Evolutionary conservation across 1,140 invertebrate species (phyloP).

Genomic region (Brachionus rubens): DNA sequence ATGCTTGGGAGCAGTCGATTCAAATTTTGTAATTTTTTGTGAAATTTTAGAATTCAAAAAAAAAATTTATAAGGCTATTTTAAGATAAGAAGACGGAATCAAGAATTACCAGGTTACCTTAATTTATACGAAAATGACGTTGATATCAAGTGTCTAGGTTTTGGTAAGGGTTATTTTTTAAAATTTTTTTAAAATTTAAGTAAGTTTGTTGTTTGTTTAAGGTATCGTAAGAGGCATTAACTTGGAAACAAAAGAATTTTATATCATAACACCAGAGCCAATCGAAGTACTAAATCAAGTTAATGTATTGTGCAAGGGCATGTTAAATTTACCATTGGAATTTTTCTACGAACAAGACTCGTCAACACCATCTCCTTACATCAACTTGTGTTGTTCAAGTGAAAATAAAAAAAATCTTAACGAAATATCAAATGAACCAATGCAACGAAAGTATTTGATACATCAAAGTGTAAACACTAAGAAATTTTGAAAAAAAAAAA

Average conservation of each 20-base stretch:
- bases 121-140: constrained; percentile 49
- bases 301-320: constrained; percentile 52
- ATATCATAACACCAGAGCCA: constrained; percentile 52
- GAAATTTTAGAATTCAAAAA: too few species aligned
- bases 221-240: constrained; percentile 55
- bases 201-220: constrained; percentile 44
- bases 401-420: neutral
- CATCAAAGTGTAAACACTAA: constrained; percentile 6
- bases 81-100: constrained; percentile 9
- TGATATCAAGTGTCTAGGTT: constrained; percentile 51
- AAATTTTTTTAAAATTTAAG: neutral
- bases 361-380: constrained; percentile 4
- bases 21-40: constrained; percentile 48
- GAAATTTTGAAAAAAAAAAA: neutral
- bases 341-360: constrained; percentile 50
- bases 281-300: constrained; percentile 49
- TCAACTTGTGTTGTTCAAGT: neutral
- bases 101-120: constrained; percentile 44
- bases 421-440: constrained; percentile 24
- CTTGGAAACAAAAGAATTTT: constrained; percentile 49
- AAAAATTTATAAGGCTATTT: too few species aligned
- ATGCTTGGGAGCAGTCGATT: constrained; percentile 53
- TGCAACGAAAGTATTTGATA: constrained; percentile 36
- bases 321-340: constrained; percentile 51
- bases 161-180: constrained; percentile 49